Conservation (phyloP, 1,140 invertebrate species). For the Caenorhabditis remanei region DNA sequence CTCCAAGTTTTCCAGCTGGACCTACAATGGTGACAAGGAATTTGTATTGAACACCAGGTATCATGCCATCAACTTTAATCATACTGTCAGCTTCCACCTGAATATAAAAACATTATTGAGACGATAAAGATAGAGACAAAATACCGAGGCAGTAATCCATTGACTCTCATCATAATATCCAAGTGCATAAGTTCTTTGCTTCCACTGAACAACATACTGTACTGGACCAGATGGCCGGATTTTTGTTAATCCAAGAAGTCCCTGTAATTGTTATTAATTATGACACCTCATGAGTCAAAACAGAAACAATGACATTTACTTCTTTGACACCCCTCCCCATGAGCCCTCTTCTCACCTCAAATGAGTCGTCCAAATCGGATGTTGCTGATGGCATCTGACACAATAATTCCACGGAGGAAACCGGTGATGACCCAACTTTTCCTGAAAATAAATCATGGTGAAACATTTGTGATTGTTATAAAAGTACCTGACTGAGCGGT, state of each 20-base stretch:
- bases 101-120: neutral
- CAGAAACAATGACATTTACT: conserved; percentile 34
- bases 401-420: conserved; percentile 37
- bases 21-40: conserved; percentile 63
- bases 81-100: conserved; percentile 57
- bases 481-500: conserved; percentile 54
- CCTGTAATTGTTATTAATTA: conserved; percentile 2
- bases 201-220: conserved; percentile 62
- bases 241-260: conserved; percentile 41
- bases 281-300: conserved; percentile 39
- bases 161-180: conserved; percentile 62
- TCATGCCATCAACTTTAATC: conserved; percentile 63
- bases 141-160: conserved; percentile 63
- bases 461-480: neutral
- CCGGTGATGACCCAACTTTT: conserved; percentile 54
- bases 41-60: conserved; percentile 65
- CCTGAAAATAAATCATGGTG: neutral
- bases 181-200: conserved; percentile 53
- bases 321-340: neutral
- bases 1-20: conserved; percentile 60
- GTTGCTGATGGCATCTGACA: conserved; percentile 53
- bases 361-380: conserved; percentile 50
- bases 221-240: conserved; percentile 49
- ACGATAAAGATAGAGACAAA: neutral
- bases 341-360: conserved; percentile 50